Conservation (phyloP, 2,113 vertebrate species). For the Hystrix brachyura region DNA sequence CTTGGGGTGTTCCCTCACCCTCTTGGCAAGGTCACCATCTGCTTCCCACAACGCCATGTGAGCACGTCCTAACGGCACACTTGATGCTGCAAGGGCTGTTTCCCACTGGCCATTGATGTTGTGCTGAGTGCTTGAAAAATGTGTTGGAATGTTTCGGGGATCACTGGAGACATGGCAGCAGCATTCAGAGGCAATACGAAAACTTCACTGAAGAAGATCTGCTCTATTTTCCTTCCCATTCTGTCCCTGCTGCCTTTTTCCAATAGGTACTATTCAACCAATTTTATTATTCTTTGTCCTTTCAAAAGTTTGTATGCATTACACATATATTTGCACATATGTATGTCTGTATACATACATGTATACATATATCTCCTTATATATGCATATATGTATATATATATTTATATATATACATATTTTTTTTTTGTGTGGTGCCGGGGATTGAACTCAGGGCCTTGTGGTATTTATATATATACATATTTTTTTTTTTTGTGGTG, state of each 20-base stretch:
- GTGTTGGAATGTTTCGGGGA: neutral
- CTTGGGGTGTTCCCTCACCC: conserved; percentile 94
- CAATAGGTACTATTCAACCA: neutral
- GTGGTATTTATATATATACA: neutral
- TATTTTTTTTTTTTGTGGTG: too few relatives aligned
- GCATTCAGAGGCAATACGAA: neutral
- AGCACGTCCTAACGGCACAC: conserved; percentile 93
- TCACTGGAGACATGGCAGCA: neutral
- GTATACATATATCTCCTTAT: neutral
- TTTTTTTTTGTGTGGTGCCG: too few relatives aligned
- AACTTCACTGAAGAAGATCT: neutral
- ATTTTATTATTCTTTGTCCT: neutral
- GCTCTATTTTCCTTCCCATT: neutral
- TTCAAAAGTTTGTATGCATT: neutral
- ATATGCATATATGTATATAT: neutral
- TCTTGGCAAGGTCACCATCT: conserved; percentile 94
- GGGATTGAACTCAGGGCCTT: too few relatives aligned
- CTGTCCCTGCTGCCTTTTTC: neutral
- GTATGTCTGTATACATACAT: neutral
- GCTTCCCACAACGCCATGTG: conserved; percentile 95
- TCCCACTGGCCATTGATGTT: neutral
- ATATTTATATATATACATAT: neutral
- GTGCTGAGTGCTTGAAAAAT: neutral
- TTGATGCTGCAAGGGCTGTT: neutral
- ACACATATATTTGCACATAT: neutral